A percentile compares a stretch with the other conserved stretches of the same genome.
These are phyloP conservation scores for Apeltes quadracus DNA, from an alignment of 2,113 vertebrate genomes.

Conservation along the genomic window DNA sequence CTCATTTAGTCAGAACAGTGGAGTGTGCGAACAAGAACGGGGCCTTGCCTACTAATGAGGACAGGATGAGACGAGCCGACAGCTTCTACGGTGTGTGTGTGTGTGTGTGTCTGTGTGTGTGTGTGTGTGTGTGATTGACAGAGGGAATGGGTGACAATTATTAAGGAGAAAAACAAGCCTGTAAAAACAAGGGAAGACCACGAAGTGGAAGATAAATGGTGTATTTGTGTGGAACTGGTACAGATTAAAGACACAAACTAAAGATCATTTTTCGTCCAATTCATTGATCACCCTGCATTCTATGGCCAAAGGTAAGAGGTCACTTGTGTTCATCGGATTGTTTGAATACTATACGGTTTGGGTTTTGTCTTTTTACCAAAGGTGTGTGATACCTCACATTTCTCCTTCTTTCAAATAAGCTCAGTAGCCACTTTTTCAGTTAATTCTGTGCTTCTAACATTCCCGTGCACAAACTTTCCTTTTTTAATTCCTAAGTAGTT, in stretches of 20 bases:
- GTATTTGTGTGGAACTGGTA: background rate
- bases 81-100: constrained; percentile 25
- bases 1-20: constrained; percentile 76
- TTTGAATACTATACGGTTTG: background rate
- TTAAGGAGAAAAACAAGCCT: background rate
- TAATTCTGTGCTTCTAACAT: background rate
- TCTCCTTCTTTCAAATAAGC: background rate
- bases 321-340: background rate
- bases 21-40: constrained; percentile 72
- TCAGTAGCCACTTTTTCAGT: background rate
- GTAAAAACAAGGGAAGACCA: background rate
- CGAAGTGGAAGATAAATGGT: background rate
- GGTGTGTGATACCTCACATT: background rate
- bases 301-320: background rate
- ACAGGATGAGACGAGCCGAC: constrained; percentile 48
- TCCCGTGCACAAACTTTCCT: no score
- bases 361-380: background rate
- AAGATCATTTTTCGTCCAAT: background rate
- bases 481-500: background rate
- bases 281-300: background rate
- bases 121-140: background rate
- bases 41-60: constrained; percentile 70
- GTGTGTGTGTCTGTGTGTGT: constrained; percentile 19
- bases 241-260: background rate
- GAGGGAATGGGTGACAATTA: background rate